Base-by-base conservation (phyloP, 2,888 invertebrate genomes). In the Macaria notata region DNA sequence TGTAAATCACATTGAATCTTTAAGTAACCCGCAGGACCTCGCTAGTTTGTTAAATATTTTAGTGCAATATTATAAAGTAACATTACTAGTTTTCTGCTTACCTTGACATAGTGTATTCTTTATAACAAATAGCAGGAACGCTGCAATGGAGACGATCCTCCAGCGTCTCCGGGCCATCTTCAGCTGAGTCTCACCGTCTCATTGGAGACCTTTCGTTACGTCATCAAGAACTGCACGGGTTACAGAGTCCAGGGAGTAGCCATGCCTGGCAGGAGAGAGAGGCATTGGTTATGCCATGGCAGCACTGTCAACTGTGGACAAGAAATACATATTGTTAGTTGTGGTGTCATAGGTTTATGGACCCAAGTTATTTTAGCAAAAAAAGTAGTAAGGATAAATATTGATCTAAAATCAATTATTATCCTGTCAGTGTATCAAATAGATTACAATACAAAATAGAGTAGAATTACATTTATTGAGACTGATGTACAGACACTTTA, bases 101-200 rank as follows among this genome's bases (percentile, higher is more conserved):
- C 90, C 90, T 89, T 91, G 90, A 78, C 89, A 86, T 76, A 81
- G 82, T 65, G 80, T 79, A 69, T 89, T 86, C 74, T 83, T 84
- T 76, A 83, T 81, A 62, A 86, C 74, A 62, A 86, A 81, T 68
- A 91, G 76, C 74, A 89, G 80, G 73, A 86, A 83, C 70, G 88
- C 86, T 62, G 88, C 83, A 70, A 89, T 81, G 51, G 85, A 84
- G 64, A 88, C 78, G 69, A 86, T 75, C 75, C 87, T 84, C 90
- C 91, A 90, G 64, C 91, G 90, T 73, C 88, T 83, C 66, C 90
- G 82, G 66, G 84, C 87, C 90, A 91, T 91, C 75, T 76, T 61
- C 68, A 59, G 33, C 49, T 57, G 54, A 75, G 70, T 84, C 79
- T 90, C 87, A 89, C 84, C 88, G 81, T 83, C 76, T 78, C 89